Percentiles rank a stretch among this genome's conserved stretches.
These are phyloP conservation scores for Orthosia cruda DNA, from an alignment of 2,888 invertebrate species.

Conservation along the genomic window DNA sequence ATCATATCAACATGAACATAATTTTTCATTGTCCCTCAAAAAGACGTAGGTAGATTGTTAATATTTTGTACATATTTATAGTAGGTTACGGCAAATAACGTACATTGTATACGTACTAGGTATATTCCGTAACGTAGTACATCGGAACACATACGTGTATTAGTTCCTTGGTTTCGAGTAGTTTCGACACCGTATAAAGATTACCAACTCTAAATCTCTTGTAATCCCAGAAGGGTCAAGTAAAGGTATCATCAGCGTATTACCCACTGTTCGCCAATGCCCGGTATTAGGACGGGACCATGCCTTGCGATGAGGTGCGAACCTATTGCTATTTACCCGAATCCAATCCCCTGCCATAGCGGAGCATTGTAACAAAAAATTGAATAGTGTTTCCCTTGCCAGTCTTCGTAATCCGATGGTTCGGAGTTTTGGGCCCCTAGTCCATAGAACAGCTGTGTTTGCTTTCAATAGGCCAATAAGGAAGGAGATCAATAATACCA, in stretches of 20 bases:
- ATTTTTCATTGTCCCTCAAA: too few relatives aligned
- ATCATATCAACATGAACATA: too few relatives aligned
- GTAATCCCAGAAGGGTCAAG: conserved; percentile 50
- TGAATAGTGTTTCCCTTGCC: conserved; percentile 23
- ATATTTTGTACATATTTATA: too few relatives aligned
- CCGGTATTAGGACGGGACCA: conserved; percentile 37
- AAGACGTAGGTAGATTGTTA: too few relatives aligned
- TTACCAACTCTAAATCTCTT: conserved; percentile 41
- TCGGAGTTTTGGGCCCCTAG: conserved; percentile 29
- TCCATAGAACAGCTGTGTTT: conserved; percentile 50
- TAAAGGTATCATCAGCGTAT: conserved; percentile 52
- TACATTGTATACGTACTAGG: too few relatives aligned
- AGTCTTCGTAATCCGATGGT: conserved; percentile 33
- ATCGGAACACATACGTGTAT: conserved; percentile 5
- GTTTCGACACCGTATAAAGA: conserved; percentile 33
- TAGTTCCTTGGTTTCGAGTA: conserved; percentile 5
- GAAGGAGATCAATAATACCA: conserved; percentile 19
- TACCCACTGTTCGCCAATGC: conserved; percentile 42
- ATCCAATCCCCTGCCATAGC: conserved; percentile 46
- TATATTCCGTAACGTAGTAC: too few relatives aligned
- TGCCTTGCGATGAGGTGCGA: conserved; percentile 57
- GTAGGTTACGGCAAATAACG: too few relatives aligned
- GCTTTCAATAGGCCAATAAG: conserved; percentile 26
- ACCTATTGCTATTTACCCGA: conserved; percentile 54
- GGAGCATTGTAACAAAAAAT: conserved; percentile 49